Percentiles rank a stretch among this genome's conserved stretches.
Evolutionary conservation across 2,113 vertebrate species (phyloP).

Genomic region (Sinosuthora webbiana): DNA sequence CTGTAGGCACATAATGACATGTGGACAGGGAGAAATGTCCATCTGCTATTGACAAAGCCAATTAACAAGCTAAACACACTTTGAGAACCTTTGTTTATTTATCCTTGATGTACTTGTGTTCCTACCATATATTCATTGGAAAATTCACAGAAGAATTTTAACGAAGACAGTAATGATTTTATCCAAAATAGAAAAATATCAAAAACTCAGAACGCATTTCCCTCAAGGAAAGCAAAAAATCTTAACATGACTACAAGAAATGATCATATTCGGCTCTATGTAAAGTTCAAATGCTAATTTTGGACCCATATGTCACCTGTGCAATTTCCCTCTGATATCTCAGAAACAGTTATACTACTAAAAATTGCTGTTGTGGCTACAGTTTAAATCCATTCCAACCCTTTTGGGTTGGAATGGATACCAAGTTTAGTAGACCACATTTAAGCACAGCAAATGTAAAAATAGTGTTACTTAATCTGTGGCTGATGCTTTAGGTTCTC

Average conservation of each 20-base stretch:
- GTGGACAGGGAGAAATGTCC: constrained; percentile 11
- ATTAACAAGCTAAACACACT: background rate
- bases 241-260: background rate
- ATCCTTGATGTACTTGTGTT: background rate
- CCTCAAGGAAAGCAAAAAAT: background rate
- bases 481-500: background rate
- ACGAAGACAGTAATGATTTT: background rate
- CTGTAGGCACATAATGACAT: background rate
- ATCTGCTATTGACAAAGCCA: constrained; percentile 40
- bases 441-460: background rate
- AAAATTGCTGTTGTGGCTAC: background rate
- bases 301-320: background rate
- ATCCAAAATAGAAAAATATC: background rate
- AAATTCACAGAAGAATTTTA: background rate
- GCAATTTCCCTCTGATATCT: background rate
- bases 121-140: background rate
- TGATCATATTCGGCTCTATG: background rate
- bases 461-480: background rate
- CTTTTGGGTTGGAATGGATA: background rate
- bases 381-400: background rate
- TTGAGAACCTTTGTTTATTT: constrained; percentile 15
- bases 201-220: background rate
- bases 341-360: background rate
- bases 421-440: background rate
- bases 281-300: background rate